Conservation (phyloP, 1,140 invertebrate genomes). For the Zaprionus nigranus region DNA sequence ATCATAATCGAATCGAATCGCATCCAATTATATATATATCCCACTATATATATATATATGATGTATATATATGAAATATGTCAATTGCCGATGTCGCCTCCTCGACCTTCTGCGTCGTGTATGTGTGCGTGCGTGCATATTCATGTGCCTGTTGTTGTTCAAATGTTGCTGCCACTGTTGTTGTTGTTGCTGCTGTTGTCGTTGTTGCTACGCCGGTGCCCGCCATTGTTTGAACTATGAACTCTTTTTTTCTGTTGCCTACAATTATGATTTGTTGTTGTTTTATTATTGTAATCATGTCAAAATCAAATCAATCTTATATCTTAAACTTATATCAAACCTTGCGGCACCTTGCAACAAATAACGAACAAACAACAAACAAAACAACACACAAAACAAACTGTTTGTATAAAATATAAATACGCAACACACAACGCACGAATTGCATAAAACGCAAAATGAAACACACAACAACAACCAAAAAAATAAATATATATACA, state of each 20-base stretch:
- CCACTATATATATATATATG: conserved; percentile 23
- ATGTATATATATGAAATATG: conserved; percentile 26
- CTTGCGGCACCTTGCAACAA: conserved; percentile 47
- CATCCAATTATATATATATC: conserved; percentile 55
- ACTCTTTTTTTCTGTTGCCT: conserved; percentile 35
- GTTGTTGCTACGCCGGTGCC: conserved; percentile 28
- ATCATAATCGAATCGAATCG: conserved; percentile 58
- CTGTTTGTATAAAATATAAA: conserved; percentile 10
- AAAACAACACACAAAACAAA: conserved; percentile 3
- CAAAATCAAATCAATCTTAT: conserved; percentile 10
- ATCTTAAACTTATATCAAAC: conserved; percentile 27
- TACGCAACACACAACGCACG: conserved; percentile 38
- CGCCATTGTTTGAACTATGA: conserved; percentile 17
- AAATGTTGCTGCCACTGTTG: conserved; percentile 40
- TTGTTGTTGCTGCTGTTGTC: conserved; percentile 37
- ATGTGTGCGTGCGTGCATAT: conserved; percentile 32
- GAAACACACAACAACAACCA: conserved; percentile 32
- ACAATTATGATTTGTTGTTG: conserved; percentile 47
- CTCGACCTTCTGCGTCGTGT: conserved; percentile 39
- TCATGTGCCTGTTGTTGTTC: conserved; percentile 52
- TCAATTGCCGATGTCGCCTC: conserved; percentile 41
- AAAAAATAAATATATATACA: conserved; percentile 24
- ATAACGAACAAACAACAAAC: conserved; percentile 24
- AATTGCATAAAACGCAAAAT: conserved; percentile 57
- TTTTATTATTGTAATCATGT: conserved; percentile 14